A percentile compares a stretch with the other conserved stretches of the same genome.
Conservation (phyloP, 2,113 vertebrate species). For the rat (Rattus norvegicus) region GRCr8 NC_086035.1:4763001-4763500, state of each 20-base stretch:
- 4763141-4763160: not conserved
- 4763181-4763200: not conserved
- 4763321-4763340: constrained; percentile 78
- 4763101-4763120: constrained; percentile 13
- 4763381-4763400: not conserved
- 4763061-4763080: not conserved
- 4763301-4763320: constrained; percentile 62
- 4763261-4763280: constrained; percentile 72
- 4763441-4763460: not conserved
- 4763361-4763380: constrained; percentile 22
- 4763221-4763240: constrained; percentile 68
- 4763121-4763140: constrained; percentile 6
- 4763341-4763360: constrained; percentile 75
- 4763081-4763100: not conserved
- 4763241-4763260: constrained; percentile 60
- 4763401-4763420: not conserved
- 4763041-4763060: not conserved
- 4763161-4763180: constrained; percentile 41
- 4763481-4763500: not conserved
- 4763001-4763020: not conserved
- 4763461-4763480: not conserved
- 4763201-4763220: constrained; percentile 36
- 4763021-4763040: not conserved
- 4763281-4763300: constrained; percentile 79
- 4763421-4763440: not conserved